Base-by-base conservation (phyloP, 2,113 vertebrate species). In the Corydoras maculifer region DNA sequence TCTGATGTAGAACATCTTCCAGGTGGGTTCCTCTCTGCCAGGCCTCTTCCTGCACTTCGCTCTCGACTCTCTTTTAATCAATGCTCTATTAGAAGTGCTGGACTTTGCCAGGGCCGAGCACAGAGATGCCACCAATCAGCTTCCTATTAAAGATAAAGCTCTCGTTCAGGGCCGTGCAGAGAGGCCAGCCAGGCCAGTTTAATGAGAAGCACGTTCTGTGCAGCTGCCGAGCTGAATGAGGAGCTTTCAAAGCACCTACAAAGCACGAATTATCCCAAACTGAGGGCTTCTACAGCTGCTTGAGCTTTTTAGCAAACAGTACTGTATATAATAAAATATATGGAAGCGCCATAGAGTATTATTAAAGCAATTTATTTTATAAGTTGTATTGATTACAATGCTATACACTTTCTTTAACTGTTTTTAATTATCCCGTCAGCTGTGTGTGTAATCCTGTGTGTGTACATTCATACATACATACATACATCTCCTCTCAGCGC, bases 121-220 rank as follows among this genome's bases (percentile, higher is more conserved):
- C 80, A 80, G 82, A 82, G 81, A 68, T 69, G 35, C 8, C 78
- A 84, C 82, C 84, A 87, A 86, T 88, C 85, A 87, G 82, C 78
- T 64, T 77, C 81, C 82, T 81, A 79, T 86, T 85, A 75, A 72
- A 70, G 65, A 68, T 63, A 67, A 74, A 62, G 55, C 55, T 65
- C 65, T 69, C 68, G 72, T 68, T 74, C 59, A 65, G 55, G 64
- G 73, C 70, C 9, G 8, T 74, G 32, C 31, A 31, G 65, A 74
- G 5, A 48, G 67, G 54, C 73, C 49, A 69, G 35, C 43, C 8
- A n/a, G 69, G 54, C 51, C 57, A 59, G 68, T 75, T 77, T 69
- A 66, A 80, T 77, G 69, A 73, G 29, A 72, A 31, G 69, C 75
- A 75, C 75, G 78, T 80, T 65, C 65, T 48, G 43, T 64, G 69